Base-by-base conservation (phyloP, 1,140 invertebrate species). In the Phortica variegata region DNA sequence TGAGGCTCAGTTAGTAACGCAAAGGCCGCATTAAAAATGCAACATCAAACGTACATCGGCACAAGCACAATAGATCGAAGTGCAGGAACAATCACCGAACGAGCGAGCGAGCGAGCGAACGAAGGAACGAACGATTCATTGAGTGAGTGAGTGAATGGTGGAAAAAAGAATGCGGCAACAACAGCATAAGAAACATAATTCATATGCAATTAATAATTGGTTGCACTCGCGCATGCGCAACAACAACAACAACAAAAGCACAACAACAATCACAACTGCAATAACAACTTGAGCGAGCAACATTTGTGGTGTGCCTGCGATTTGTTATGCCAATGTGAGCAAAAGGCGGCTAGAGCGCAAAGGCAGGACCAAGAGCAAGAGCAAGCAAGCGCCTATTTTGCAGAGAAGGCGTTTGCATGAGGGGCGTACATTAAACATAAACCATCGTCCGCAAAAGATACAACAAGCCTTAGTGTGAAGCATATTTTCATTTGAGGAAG, bases 121-220 rank as follows among this genome's bases (percentile, higher is more conserved):
- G 33, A 5, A 16, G 6, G 6, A 36, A 36, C 36, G 48, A 21
- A 38, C 13, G 33, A 36, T 4, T 36, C 33, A 36, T 6, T 36
- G 6, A 13, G 33, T 36, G 4, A 12, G 33, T 12, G 12, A 12
- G 13, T 6, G 33, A 36, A 36, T 36, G 33, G 4, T 5, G 6
- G 6, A 36, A 36, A 21, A 53, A 21, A 38, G 37, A 43, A 38
- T 38, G 23, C 46, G 43, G 32, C 48, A 47, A 21, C 37, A 40
- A 39, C 21, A 37, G 12, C 15, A 23, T 19, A 13, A 46, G 46
- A 36, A 46, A 41, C 58, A 58, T 56, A 60, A 62, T 60, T 62
- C 66, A 71, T 70, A 71, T 61, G 66, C 66, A 71, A 70, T 70
- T 70, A 70, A 71, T 70, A 66, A 70, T 70, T 71, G 66, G 60